phyloP scores from a whole-genome alignment of 92 coral and sea anemone species.

The Ricordea florida region DNA sequence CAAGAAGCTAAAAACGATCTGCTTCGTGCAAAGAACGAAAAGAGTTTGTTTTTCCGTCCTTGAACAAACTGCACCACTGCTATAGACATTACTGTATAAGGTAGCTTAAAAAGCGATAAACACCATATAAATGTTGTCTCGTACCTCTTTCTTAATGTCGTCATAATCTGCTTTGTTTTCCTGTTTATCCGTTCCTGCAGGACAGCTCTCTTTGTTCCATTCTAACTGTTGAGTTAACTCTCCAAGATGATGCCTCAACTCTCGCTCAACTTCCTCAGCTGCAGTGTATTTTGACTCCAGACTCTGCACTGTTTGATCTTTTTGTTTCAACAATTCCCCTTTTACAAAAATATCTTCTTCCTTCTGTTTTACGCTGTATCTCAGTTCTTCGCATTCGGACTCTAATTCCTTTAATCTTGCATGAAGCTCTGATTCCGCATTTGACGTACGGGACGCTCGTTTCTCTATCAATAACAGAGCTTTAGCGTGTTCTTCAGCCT shows the following conservation, averaged over 20 bases:
- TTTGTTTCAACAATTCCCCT: conserved; percentile 54
- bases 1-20: no score
- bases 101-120: no score
- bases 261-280: conserved; percentile 77
- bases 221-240: conserved; percentile 83
- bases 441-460: conserved; percentile 7
- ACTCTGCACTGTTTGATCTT: conserved; percentile 39
- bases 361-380: conserved; percentile 67
- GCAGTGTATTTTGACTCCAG: conserved; percentile 64
- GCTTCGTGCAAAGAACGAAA: no score
- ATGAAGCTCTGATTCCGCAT: conserved; percentile 40
- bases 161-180: neutral
- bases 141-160: conserved; percentile 3
- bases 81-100: no score
- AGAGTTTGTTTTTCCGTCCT: no score
- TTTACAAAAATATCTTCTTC: conserved; percentile 75
- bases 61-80: no score
- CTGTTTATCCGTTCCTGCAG: no score
- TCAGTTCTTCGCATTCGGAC: conserved; percentile 62
- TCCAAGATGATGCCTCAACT: conserved; percentile 81
- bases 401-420: conserved; percentile 37
- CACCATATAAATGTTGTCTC: neutral
- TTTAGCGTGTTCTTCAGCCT: conserved; percentile 30
- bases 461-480: conserved; percentile 6
- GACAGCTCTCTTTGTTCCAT: conserved; percentile 27